A percentile compares a stretch with the other conserved stretches of the same genome.
phyloP scores from a whole-genome alignment of 2,888 invertebrate species.

The Athalia rosae region DNA sequence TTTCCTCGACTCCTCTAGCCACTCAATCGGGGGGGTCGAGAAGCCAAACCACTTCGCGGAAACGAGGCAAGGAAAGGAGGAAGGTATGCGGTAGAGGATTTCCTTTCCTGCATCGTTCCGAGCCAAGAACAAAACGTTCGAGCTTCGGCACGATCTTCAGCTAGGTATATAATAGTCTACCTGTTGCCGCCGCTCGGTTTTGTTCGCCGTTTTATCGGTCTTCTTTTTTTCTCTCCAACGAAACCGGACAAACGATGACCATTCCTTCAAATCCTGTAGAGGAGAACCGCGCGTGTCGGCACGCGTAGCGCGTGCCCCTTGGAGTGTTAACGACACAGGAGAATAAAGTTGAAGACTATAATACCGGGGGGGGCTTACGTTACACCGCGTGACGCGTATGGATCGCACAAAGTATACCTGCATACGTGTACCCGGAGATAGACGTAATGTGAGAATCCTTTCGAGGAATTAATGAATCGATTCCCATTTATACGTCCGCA shows the following conservation, averaged over 20 bases:
- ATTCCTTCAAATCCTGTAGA: conserved; percentile 30
- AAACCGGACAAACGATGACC: conserved; percentile 17
- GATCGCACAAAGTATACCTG: too few species aligned
- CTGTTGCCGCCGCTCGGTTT: conserved; percentile 24
- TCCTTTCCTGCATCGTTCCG: conserved; percentile 12
- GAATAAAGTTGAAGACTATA: background rate
- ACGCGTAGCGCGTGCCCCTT: conserved; percentile 40
- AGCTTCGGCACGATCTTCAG: background rate
- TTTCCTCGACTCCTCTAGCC: background rate
- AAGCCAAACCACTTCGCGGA: conserved; percentile 27
- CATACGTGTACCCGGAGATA: too few species aligned
- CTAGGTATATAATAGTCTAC: conserved; percentile 19
- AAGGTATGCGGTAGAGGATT: conserved; percentile 2
- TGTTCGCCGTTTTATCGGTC: conserved; percentile 1
- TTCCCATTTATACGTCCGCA: too few species aligned
- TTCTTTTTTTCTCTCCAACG: background rate
- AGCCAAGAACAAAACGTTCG: conserved; percentile 16
- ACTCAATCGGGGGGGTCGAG: background rate
- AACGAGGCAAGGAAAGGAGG: background rate
- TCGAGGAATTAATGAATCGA: too few species aligned
- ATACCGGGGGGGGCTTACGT: too few species aligned
- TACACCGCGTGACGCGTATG: too few species aligned
- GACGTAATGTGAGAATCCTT: too few species aligned
- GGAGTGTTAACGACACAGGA: background rate
- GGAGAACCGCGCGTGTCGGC: conserved; percentile 33